A percentile compares a stretch with the other conserved stretches of the same genome.
These are phyloP conservation scores for Drosophila nigrodunni DNA, from an alignment of 1,140 invertebrate species.

Conservation along the genomic window DNA sequence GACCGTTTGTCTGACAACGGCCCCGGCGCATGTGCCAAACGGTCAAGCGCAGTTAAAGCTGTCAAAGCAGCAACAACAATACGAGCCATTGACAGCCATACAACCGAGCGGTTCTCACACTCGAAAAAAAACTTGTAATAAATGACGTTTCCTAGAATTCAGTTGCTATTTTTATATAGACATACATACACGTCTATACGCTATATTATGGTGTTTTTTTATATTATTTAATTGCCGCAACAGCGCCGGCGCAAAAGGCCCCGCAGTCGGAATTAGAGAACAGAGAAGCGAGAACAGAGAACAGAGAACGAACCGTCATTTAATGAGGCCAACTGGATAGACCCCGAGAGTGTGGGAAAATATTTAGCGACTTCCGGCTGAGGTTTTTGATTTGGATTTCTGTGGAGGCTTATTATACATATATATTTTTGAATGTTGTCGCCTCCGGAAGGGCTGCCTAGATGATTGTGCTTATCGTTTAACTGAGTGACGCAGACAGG, in stretches of 20 bases:
- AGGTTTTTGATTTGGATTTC: conserved; percentile 59
- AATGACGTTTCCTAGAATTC: conserved; percentile 80
- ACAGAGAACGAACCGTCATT: conserved; percentile 50
- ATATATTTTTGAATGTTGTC: conserved; percentile 28
- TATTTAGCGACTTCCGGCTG: conserved; percentile 78
- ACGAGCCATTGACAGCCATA: conserved; percentile 70
- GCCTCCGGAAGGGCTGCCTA: conserved; percentile 51
- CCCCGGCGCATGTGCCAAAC: conserved; percentile 76
- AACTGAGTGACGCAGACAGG: conserved; percentile 21
- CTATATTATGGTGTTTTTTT: conserved; percentile 44
- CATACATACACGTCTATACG: conserved; percentile 6
- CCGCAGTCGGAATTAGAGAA: conserved; percentile 37
- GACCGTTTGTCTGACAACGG: conserved; percentile 28
- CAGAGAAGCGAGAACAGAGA: conserved; percentile 37
- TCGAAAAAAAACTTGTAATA: conserved; percentile 69
- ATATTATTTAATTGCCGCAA: conserved; percentile 77
- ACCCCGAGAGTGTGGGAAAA: conserved; percentile 72
- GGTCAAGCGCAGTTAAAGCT: conserved; percentile 79
- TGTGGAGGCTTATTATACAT: conserved; percentile 47
- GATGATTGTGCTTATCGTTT: conserved; percentile 46
- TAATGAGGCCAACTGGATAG: conserved; percentile 71
- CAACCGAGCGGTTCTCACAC: conserved; percentile 72
- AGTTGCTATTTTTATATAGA: conserved; percentile 40
- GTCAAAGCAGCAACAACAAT: conserved; percentile 66
- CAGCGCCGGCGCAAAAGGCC: conserved; percentile 74